Percentiles rank a stretch among this genome's conserved stretches.
These are phyloP conservation scores for Dasypus novemcinctus DNA, from an alignment of 2,113 vertebrate genomes.

Conservation along the genomic window DNA sequence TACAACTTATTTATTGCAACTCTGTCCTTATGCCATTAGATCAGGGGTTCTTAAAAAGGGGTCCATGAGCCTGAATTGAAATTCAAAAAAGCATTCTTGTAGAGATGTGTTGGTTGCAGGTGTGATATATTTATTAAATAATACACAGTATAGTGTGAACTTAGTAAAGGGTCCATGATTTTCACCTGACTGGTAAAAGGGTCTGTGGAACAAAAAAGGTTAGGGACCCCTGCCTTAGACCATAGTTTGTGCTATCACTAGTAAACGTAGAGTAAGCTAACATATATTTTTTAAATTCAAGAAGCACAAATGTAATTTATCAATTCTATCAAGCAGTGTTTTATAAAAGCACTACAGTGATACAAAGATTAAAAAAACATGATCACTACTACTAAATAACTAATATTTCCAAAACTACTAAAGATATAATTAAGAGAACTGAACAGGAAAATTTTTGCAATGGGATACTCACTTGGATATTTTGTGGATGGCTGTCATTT, in stretches of 20 bases:
- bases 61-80: too few relatives aligned
- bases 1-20: background rate
- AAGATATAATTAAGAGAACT: background rate
- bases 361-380: background rate
- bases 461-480: background rate
- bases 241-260: background rate
- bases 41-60: too few relatives aligned
- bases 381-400: background rate
- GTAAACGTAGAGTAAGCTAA: background rate
- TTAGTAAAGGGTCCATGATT: too few relatives aligned
- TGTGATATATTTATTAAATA: too few relatives aligned
- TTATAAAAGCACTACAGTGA: background rate
- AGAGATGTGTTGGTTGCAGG: too few relatives aligned
- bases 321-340: background rate
- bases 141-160: too few relatives aligned
- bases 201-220: too few relatives aligned
- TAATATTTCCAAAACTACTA: background rate
- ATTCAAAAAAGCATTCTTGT: too few relatives aligned
- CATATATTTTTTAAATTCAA: background rate
- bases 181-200: too few relatives aligned
- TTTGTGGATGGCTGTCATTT: slow-evolving; percentile 19
- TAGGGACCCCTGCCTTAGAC: background rate
- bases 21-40: background rate
- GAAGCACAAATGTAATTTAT: background rate
- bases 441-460: background rate